These are phyloP conservation scores for Chloebia gouldiae DNA, from an alignment of 2,113 vertebrate genomes.

Conservation along the genomic window DNA sequence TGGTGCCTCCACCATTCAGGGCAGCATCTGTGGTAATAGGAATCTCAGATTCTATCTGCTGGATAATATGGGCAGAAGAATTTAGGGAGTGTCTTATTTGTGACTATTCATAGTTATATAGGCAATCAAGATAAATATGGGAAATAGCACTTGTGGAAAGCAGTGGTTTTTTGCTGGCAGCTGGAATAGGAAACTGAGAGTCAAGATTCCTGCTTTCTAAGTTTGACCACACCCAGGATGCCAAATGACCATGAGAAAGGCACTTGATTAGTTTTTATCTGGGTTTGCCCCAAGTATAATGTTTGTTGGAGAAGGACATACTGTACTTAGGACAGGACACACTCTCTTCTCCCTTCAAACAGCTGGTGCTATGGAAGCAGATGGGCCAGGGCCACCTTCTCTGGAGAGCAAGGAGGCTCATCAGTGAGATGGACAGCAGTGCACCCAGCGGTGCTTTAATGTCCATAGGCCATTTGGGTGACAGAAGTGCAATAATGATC, in stretches of 20 bases:
- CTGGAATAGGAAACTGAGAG: background rate
- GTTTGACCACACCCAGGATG: background rate
- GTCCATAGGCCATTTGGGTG: background rate
- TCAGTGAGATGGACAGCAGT: background rate
- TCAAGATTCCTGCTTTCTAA: background rate
- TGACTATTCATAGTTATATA: background rate
- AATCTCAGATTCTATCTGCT: background rate
- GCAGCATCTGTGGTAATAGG: background rate
- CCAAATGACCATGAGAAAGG: background rate
- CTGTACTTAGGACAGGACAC: background rate
- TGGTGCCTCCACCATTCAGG: background rate
- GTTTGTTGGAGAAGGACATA: background rate
- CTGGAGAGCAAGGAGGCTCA: background rate
- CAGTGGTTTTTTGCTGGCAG: background rate
- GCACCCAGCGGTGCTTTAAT: background rate
- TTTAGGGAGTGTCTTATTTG: background rate
- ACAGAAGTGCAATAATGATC: background rate
- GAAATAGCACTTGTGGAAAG: background rate
- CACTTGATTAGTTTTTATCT: background rate
- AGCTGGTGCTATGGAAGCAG: background rate
- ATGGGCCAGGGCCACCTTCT: background rate
- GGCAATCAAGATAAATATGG: background rate
- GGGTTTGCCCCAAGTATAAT: background rate
- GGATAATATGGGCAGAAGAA: background rate
- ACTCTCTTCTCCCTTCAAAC: background rate